Conservation (phyloP, 2,797 vertebrate species). For the Gymnocypris eckloni region DNA sequence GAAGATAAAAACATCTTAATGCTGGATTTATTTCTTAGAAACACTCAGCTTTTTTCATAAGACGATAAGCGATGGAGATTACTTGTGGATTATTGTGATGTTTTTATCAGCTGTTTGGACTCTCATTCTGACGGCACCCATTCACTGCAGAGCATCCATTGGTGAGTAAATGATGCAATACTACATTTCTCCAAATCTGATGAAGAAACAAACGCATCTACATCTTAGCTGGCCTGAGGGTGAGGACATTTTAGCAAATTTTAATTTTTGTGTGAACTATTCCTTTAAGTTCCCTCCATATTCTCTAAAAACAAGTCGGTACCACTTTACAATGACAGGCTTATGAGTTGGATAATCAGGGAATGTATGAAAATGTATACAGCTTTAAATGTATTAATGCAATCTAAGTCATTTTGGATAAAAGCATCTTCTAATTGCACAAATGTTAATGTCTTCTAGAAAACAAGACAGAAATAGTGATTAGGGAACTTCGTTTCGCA, state of each 20-base stretch:
- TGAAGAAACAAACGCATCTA: neutral
- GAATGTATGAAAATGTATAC: neutral
- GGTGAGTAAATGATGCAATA: neutral
- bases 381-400: neutral
- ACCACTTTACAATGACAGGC: neutral
- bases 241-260: neutral
- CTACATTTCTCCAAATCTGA: neutral
- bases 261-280: neutral
- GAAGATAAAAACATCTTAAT: neutral
- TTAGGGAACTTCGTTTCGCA: neutral
- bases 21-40: neutral
- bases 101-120: neutral
- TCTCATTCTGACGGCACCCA: neutral
- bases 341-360: neutral
- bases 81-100: neutral
- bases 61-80: neutral
- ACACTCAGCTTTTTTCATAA: neutral
- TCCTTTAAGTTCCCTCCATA: neutral
- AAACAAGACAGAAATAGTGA: neutral
- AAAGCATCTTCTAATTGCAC: neutral
- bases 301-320: neutral
- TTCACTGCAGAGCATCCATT: neutral
- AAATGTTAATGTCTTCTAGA: neutral
- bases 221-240: neutral
- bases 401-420: neutral